phyloP scores from a whole-genome alignment of 2,888 invertebrate genomes.

The Mechanitis messenoides region DNA sequence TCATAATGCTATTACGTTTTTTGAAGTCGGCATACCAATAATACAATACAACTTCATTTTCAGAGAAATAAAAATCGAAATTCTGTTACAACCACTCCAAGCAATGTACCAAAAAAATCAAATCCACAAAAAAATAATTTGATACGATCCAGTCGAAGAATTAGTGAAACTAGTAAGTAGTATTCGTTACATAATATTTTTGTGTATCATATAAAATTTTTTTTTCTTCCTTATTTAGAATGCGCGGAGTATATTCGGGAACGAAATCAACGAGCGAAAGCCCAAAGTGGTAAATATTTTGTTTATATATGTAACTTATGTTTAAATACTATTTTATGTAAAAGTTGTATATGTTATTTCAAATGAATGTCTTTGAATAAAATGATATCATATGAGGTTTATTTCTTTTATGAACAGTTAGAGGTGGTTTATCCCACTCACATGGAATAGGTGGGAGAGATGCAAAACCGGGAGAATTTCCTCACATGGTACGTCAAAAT shows the following conservation, averaged over 20 bases:
- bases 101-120: neutral
- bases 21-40: no score
- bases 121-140: conserved; percentile 40
- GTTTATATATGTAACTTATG: neutral
- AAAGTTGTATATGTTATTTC: neutral
- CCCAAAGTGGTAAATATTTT: conserved; percentile 17
- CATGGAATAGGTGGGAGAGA: conserved; percentile 36
- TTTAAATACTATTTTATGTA: neutral
- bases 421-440: neutral
- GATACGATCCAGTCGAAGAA: neutral
- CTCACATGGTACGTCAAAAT: conserved; percentile 44
- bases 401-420: neutral
- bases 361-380: neutral
- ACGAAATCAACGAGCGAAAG: conserved; percentile 32
- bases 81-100: neutral
- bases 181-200: no score
- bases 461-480: conserved; percentile 44
- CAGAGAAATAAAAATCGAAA: neutral
- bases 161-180: conserved; percentile 15
- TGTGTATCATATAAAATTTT: no score
- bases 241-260: conserved; percentile 27
- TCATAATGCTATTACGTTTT: no score
- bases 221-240: conserved; percentile 16
- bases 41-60: neutral
- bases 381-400: no score